phyloP scores from a whole-genome alignment of 2,888 invertebrate genomes.

The Molorchus minor region DNA sequence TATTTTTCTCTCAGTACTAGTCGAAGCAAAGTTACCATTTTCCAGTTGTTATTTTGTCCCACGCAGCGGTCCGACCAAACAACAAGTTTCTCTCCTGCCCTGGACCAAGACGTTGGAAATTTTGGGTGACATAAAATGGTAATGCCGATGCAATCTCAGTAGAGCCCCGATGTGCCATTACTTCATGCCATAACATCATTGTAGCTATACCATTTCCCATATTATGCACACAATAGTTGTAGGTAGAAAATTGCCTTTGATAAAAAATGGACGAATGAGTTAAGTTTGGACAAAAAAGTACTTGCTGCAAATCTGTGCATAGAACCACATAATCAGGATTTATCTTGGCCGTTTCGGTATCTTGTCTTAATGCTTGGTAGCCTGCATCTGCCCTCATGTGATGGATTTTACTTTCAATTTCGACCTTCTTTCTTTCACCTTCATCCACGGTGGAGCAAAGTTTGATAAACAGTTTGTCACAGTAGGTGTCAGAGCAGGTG shows the following conservation, averaged over 20 bases:
- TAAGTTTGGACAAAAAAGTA: conserved; percentile 24
- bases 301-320: conserved; percentile 26
- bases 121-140: conserved; percentile 8
- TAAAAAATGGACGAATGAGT: conserved; percentile 27
- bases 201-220: conserved; percentile 6
- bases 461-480: conserved; percentile 29
- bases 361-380: conserved; percentile 22
- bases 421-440: conserved; percentile 17
- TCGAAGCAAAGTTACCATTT: not conserved
- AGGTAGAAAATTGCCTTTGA: conserved; percentile 24
- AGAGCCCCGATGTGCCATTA: conserved; percentile 25
- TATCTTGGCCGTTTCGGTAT: conserved; percentile 24
- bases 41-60: conserved; percentile 29
- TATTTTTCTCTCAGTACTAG: conserved; percentile 3
- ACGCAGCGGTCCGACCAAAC: conserved; percentile 30
- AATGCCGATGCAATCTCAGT: conserved; percentile 22
- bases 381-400: conserved; percentile 24
- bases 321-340: conserved; percentile 26
- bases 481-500: conserved; percentile 30
- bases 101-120: conserved; percentile 22
- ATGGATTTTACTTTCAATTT: conserved; percentile 26
- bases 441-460: conserved; percentile 16
- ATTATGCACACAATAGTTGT: conserved; percentile 18
- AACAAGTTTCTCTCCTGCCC: conserved; percentile 25
- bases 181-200: conserved; percentile 27